Conservation (phyloP, 1,140 invertebrate genomes). For the Caenorhabditis brenneri region DNA sequence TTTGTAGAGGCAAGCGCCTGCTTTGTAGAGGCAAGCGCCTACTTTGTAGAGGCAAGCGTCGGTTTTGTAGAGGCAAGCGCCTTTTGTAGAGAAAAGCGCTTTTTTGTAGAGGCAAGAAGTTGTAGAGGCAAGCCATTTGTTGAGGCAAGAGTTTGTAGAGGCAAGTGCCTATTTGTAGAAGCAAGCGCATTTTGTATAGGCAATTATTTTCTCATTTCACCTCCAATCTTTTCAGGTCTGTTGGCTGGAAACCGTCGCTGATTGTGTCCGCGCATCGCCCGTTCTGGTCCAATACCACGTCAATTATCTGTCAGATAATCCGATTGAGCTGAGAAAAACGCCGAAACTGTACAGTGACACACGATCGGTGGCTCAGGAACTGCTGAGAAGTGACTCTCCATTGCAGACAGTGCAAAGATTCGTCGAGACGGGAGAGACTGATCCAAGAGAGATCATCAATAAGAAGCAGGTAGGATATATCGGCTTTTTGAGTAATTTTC, state of each 20-base stretch:
- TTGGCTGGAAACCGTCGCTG: not conserved
- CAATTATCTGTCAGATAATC: not conserved
- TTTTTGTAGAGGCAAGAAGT: too few relatives aligned
- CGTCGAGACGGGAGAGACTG: slow-evolving; percentile 6
- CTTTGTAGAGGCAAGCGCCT: too few relatives aligned
- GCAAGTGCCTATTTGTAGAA: too few relatives aligned
- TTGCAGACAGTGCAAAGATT: not conserved
- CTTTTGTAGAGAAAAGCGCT: too few relatives aligned
- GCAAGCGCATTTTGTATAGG: not conserved
- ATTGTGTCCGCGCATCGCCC: not conserved
- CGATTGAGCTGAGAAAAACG: not conserved
- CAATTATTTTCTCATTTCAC: not conserved
- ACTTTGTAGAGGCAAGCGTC: too few relatives aligned
- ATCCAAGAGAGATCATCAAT: slow-evolving; percentile 16
- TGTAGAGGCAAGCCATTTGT: too few relatives aligned
- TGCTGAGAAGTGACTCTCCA: slow-evolving; percentile 8
- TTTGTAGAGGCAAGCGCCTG: too few relatives aligned
- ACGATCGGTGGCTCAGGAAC: not conserved
- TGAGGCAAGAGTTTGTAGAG: too few relatives aligned
- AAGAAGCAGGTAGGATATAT: not conserved
- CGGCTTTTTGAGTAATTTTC: too few relatives aligned
- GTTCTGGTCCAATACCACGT: slow-evolving; percentile 3
- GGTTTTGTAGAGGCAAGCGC: too few relatives aligned
- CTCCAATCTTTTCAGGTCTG: not conserved
- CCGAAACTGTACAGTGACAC: slow-evolving; percentile 11